Evolutionary conservation across 2,888 invertebrate genomes (phyloP).

Genomic region (Carterocephalus palaemon): DNA sequence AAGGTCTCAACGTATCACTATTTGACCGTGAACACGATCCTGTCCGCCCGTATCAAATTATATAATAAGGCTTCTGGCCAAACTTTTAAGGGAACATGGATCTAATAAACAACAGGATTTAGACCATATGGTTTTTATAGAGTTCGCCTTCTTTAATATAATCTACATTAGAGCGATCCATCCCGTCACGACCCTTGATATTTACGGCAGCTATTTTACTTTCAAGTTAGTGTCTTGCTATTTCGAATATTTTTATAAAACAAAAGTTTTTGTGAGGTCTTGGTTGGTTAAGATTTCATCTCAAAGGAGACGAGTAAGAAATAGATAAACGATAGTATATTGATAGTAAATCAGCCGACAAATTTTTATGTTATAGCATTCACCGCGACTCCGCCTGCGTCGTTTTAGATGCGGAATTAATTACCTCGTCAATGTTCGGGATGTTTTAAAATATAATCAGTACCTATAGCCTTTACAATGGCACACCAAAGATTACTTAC

Average conservation of each 20-base stretch:
- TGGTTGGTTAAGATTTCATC: too few relatives aligned
- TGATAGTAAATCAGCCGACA: too few relatives aligned
- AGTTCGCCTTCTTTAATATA: background rate
- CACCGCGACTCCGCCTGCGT: too few relatives aligned
- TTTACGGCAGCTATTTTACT: conserved; percentile 11
- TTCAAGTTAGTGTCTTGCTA: conserved; percentile 6
- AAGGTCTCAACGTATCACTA: conserved; percentile 51
- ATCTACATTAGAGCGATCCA: background rate
- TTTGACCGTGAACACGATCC: conserved; percentile 58
- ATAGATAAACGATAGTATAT: too few relatives aligned
- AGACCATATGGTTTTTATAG: background rate
- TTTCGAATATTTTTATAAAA: conserved; percentile 7
- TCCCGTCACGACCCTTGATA: conserved; percentile 5
- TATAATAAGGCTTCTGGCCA: conserved; percentile 44
- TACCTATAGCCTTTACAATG: too few relatives aligned
- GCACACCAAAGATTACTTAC: too few relatives aligned
- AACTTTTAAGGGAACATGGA: conserved; percentile 18
- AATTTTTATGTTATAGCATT: too few relatives aligned
- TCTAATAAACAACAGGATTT: conserved; percentile 10
- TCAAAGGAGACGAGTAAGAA: too few relatives aligned
- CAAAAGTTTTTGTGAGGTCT: conserved; percentile 12
- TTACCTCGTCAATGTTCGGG: too few relatives aligned
- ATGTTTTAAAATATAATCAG: too few relatives aligned
- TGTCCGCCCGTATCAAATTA: conserved; percentile 46
- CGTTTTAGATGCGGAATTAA: too few relatives aligned